Evolutionary conservation across 2,797 vertebrate species (phyloP), one percentile per base, ranked within the genome.

Genomic region (Peromyscus nudipes): DNA sequence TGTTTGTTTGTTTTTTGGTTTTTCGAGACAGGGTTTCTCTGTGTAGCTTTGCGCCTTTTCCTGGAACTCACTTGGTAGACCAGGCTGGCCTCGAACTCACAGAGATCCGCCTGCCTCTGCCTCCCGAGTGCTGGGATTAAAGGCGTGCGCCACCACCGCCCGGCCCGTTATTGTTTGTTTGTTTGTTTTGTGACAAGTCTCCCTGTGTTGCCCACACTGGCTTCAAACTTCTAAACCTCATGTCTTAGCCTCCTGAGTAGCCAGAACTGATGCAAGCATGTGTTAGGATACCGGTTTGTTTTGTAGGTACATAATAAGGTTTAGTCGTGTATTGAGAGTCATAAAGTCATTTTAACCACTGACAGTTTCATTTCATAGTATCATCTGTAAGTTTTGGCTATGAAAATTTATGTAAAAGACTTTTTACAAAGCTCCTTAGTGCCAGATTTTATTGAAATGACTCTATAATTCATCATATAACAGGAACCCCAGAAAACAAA

Each of bases 301-400:
- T 84, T 65, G 65, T 73, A 77, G 25, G 43, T 25, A 83, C 8
- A 27, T 34, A 46, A 5, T 40, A 84, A 83, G n/a, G 34, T 19
- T 64, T 64, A 29, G 27, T 65, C 31, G 13, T 21, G 11, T 46
- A 46, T 80, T 23, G 75, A 55, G 2, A 90, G 25, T 75, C 86
- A 93, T 46, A 57, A 82, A 81, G 25, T n/a, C 82, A 91, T 60
- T 86, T 93, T 93, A n/a, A 77, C 27, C 34, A 69, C 23, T 89
- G 83, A 81, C 3, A 84, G 87, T 75, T 86, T 83, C 37, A 37
- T 81, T 86, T 73, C 64, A 91, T 1, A 62, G 62, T 37, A 93
- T 80, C 57, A 73, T n/a, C 29, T 73, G 23, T 11, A 85, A 81
- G 25, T 4, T 46, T 67, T 81, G 55, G 17, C 9, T 82, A 91